Base-by-base conservation (phyloP, 2,797 vertebrate species). In the Periophthalmus magnuspinnatus region DNA sequence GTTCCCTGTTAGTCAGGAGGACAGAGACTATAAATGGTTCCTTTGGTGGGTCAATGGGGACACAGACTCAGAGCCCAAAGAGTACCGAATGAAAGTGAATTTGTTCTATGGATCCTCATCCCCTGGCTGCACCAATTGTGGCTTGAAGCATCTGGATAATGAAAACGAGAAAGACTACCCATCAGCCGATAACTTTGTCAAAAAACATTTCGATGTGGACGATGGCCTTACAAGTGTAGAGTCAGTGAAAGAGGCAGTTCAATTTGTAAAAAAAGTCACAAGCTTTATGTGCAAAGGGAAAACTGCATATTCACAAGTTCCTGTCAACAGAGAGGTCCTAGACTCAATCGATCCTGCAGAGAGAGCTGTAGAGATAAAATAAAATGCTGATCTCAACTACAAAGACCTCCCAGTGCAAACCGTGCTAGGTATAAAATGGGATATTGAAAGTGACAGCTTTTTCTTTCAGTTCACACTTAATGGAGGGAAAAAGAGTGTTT, bases 201-300 rank as follows among this genome's bases (percentile, higher is more conserved):
- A n/a, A 9, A 75, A 69, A 13, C 16, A 78, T 22, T 65, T 75
- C 10, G 67, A 67, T 17, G 67, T 75, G 0, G 79, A 72, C n/a
- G 67, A 65, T 17, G 69, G 58, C 6, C 59, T 72, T 11, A 54
- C 65, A 24, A 78, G 69, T 13, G 1, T 71, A 13, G 36, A 68
- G 10, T 8, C 33, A 11, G 55, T 33, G 1, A 8, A n/a, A 2
- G 14, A 7, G n/a, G 67, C 55, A 5, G 57, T 58, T 6, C 5
- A 59, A n/a, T 19, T 68, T 3, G 38, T 68, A n/a, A 9, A 60
- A n/a, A 50, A 67, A 68, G 10, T 24, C 67, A 6, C 67, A 68
- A 48, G 17, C 3, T 33, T 17, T 68, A 24, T 58, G 66, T 47
- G 36, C 55, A 1, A 68, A 68, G 1, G 66, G 55, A 17, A 68